A percentile compares a stretch with the other conserved stretches of the same genome.
Evolutionary conservation across 2,797 vertebrate genomes (phyloP).

Genomic region (Crenichthys baileyi): DNA sequence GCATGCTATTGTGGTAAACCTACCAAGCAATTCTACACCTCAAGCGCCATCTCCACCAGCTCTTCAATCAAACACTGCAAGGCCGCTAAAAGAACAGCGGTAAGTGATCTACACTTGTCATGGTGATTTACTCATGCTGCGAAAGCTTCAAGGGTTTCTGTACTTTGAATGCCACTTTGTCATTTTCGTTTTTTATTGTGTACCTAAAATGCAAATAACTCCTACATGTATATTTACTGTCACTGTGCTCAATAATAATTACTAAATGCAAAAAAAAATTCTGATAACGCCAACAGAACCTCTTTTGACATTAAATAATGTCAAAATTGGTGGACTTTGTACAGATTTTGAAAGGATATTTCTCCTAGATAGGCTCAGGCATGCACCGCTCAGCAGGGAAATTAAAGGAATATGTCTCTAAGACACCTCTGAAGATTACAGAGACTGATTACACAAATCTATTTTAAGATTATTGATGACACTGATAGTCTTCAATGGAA

Average conservation of each 20-base stretch:
- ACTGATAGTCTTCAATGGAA: too few species aligned
- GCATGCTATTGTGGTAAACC: constrained; percentile 2
- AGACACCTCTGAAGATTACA: background rate
- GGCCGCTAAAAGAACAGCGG: background rate
- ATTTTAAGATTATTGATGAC: background rate
- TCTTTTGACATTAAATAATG: background rate
- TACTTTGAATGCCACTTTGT: background rate
- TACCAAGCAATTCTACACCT: constrained; percentile 20
- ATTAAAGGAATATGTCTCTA: background rate
- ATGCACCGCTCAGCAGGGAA: too few species aligned
- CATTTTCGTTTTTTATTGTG: background rate
- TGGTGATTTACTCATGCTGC: constrained; percentile 1
- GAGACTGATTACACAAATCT: background rate
- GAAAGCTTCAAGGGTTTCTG: background rate
- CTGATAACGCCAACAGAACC: too few species aligned
- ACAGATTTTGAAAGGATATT: background rate
- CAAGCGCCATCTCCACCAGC: constrained; percentile 22
- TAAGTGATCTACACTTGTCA: constrained; percentile 30
- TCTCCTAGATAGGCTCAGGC: background rate
- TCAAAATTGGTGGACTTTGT: background rate
- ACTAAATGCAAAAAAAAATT: background rate
- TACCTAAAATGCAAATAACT: background rate
- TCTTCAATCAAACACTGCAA: constrained; percentile 48
- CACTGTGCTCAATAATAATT: background rate
- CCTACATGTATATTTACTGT: background rate